Evolutionary conservation across 2,888 invertebrate genomes (phyloP).

Genomic region (Drosophila kuntzei): DNA sequence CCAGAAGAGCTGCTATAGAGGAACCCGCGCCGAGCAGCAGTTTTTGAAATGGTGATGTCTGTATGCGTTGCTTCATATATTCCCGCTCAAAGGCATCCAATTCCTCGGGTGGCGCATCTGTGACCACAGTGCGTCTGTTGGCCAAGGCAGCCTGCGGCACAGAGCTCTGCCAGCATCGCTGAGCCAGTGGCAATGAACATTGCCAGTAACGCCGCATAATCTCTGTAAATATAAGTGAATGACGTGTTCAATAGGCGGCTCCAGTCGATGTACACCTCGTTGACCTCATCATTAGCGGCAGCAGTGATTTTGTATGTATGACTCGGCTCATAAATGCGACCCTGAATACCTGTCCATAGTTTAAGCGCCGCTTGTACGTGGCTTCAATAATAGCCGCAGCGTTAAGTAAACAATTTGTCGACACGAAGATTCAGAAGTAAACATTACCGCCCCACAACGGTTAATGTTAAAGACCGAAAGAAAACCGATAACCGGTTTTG

Average conservation of each 20-base stretch:
- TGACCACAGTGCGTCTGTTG: constrained; percentile 19
- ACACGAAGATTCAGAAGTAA: constrained; percentile 49
- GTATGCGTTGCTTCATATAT: constrained; percentile 88
- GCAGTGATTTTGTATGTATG: constrained; percentile 46
- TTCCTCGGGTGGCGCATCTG: constrained; percentile 44
- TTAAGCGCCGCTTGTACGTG: constrained; percentile 51
- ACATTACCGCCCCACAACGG: constrained; percentile 54
- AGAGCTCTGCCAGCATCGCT: constrained; percentile 28
- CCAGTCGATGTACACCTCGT: constrained; percentile 29
- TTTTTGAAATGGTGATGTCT: constrained; percentile 90
- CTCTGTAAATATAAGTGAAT: constrained; percentile 52
- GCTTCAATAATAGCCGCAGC: constrained; percentile 43
- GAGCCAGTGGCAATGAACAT: constrained; percentile 32
- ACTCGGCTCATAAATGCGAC: constrained; percentile 48
- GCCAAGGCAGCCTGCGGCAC: constrained; percentile 16
- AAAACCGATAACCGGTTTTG: constrained; percentile 62
- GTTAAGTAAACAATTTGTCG: constrained; percentile 70
- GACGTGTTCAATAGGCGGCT: constrained; percentile 22
- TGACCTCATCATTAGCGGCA: constrained; percentile 60
- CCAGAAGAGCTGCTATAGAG: constrained; percentile 91
- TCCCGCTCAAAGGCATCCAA: constrained; percentile 87
- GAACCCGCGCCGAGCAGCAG: constrained; percentile 93
- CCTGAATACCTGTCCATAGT: constrained; percentile 60
- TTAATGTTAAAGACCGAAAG: constrained; percentile 33
- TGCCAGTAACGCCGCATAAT: constrained; percentile 61